Evolutionary conservation across 2,888 invertebrate genomes (phyloP).

Genomic region (Neoaliturus tenellus): DNA sequence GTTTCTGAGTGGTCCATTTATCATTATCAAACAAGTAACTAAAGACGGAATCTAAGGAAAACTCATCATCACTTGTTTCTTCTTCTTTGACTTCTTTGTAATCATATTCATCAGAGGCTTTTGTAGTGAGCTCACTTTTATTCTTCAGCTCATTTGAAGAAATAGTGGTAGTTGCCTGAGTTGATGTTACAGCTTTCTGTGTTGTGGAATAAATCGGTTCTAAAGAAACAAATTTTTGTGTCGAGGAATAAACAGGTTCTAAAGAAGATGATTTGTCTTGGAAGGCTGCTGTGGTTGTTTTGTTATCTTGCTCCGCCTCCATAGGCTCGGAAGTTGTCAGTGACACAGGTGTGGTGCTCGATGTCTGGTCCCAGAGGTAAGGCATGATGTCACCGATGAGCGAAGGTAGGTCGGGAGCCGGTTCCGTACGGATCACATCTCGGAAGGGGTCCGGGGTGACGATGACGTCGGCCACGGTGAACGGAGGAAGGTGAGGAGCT

Average conservation of each 20-base stretch:
- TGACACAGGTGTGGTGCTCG: constrained; percentile 19
- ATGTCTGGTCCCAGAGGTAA: constrained; percentile 55
- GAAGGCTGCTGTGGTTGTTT: constrained; percentile 37
- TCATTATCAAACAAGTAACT: constrained; percentile 76
- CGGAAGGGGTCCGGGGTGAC: constrained; percentile 63
- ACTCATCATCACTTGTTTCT: constrained; percentile 70
- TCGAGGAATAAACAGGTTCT: constrained; percentile 54
- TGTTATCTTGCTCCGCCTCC: neutral
- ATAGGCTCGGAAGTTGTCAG: constrained; percentile 35
- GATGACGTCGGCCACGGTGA: constrained; percentile 64
- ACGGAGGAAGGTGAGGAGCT: constrained; percentile 61
- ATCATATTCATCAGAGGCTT: constrained; percentile 71
- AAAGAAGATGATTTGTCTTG: constrained; percentile 51
- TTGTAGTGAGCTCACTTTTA: constrained; percentile 46
- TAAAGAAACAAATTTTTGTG: constrained; percentile 62
- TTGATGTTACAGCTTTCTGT: constrained; percentile 47
- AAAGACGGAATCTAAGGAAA: constrained; percentile 79
- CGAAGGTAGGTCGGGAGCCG: constrained; percentile 62
- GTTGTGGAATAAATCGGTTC: constrained; percentile 56
- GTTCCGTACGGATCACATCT: constrained; percentile 62
- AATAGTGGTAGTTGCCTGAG: constrained; percentile 56
- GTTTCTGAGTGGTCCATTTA: constrained; percentile 18
- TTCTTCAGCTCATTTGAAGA: neutral
- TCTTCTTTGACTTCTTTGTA: constrained; percentile 71
- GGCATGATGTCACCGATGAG: constrained; percentile 62